Evolutionary conservation across 2,888 invertebrate species (phyloP), one percentile per base, ranked within the genome.

Genomic region (Barypeithes pellucidus): DNA sequence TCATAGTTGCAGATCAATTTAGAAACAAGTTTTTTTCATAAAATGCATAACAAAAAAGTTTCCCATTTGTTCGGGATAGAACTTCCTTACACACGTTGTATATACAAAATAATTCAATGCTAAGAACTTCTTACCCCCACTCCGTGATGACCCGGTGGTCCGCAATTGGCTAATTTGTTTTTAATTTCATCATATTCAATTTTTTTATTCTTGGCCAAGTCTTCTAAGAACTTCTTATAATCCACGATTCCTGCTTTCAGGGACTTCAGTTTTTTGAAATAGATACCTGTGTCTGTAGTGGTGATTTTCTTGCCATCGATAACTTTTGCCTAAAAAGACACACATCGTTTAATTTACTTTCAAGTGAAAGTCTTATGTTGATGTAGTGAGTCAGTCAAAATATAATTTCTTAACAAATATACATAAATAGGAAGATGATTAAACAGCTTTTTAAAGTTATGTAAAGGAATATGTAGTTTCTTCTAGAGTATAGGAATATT

Each of bases 241-340:
- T 96, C 96, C 3, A 91, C 90, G 70, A 92, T 87, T 1, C 89
- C 89, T 18, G 95, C 89, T 84, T 95, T 95, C 84, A 91, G 88
- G 57, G 90, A 92, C 90, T 96, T 97, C 78, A 95, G 90, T 84
- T 96, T 96, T 85, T 96, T 96, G 86, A 96, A 97, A 85, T 94
- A 93, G 77, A 97, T 97, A 24, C 94, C 96, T 0, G 96, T 96
- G 84, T 97, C 96, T 5, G 96, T 96, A 14, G 96, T 96, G 0
- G 95, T 95, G 78, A 95, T 93, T 83, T 93, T 95, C 87, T 95
- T 96, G 1, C 92, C 85, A 73, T 91, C 96, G 78, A 95, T 94
- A 8, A 92, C 92, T 84, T 93, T 72, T 8, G 95, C 75, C 76
- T 73, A n/a, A 16, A 74, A 74, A 63, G 22, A 50, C 20, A 47